Evolutionary conservation across 1,140 invertebrate genomes (phyloP), one percentile per base, ranked within the genome.

Genomic region (Pemphigus obesinymphae): DNA sequence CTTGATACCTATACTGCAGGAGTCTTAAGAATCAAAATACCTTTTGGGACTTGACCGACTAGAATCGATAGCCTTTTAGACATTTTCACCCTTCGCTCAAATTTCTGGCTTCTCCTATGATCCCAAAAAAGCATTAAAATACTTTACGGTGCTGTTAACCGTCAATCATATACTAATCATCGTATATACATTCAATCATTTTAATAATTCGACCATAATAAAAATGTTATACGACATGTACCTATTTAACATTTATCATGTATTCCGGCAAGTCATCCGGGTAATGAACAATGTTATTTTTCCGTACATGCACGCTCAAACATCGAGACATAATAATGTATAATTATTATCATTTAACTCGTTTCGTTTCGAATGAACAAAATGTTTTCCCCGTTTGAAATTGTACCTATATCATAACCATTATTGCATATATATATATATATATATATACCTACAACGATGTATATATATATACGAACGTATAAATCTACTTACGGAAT

Each of bases 291-390:
- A 34, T 29, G 34, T 63, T 63, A 63, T 31, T 63, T 61, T 34
- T 20, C 31, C 29, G 58, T 61, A 34, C 26, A 63, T 8, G 17
- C 61, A 61, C 17, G 20, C 15, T 34, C 15, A n/a, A 34, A 34
- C 31, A 34, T 17, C 61, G 29, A 63, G 31, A 63, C 61, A 63
- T 29, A 34, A 63, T 63, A 34, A 63, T 63, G 31, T 63, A 34
- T 34, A 63, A 63, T 63, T 63, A 63, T 63, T 63, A 63, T 63
- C 20, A 63, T 63, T 63, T 34, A 63, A 63, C 53, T 63, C 31
- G 61, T 63, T 63, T 63, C 34, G 29, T 63, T 63, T 63, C 61
- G 6, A 34, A 63, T 29, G 10, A 29, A n/a, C 31, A 29, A 63
- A n/a, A 63, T 31, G 17, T 34, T 11, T 2, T 3, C 7, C 26